Conservation (phyloP, 2,888 invertebrate species). For the Brachypalpus laphriformis region DNA sequence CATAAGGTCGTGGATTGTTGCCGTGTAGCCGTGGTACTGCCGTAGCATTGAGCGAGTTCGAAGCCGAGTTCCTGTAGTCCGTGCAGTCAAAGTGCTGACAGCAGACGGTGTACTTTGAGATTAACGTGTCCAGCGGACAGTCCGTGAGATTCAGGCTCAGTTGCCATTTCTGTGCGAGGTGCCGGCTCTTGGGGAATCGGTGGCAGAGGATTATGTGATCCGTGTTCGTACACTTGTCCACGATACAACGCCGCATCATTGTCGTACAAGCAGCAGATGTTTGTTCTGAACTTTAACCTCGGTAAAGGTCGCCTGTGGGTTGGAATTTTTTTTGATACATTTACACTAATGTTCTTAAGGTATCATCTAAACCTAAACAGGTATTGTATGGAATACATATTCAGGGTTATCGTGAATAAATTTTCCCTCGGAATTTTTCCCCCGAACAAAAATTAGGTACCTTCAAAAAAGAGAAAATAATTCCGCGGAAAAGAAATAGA, state of each 20-base stretch:
- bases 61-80: conserved; percentile 43
- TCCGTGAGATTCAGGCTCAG: conserved; percentile 32
- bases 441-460: no score
- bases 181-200: conserved; percentile 57
- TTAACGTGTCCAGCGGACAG: conserved; percentile 40
- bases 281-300: not conserved
- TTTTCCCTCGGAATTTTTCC: no score
- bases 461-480: no score
- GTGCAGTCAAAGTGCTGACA: conserved; percentile 51
- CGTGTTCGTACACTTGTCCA: conserved; percentile 54
- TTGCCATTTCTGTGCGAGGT: conserved; percentile 55
- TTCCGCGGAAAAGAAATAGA: no score
- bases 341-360: no score
- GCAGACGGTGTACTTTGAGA: conserved; percentile 60
- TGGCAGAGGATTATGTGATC: conserved; percentile 56
- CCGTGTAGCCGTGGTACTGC: conserved; percentile 48
- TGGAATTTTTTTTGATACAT: no score
- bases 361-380: no score
- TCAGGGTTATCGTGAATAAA: no score
- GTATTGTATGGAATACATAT: no score
- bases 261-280: not conserved
- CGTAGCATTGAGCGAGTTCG: conserved; percentile 32
- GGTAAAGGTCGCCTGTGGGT: not conserved
- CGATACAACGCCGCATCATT: conserved; percentile 64
- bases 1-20: conserved; percentile 22